These are phyloP conservation scores for Hydra vulgaris DNA, from an alignment of 30 jellyfish, hydroid and myxozoan species.

Conservation along the genomic window DNA sequence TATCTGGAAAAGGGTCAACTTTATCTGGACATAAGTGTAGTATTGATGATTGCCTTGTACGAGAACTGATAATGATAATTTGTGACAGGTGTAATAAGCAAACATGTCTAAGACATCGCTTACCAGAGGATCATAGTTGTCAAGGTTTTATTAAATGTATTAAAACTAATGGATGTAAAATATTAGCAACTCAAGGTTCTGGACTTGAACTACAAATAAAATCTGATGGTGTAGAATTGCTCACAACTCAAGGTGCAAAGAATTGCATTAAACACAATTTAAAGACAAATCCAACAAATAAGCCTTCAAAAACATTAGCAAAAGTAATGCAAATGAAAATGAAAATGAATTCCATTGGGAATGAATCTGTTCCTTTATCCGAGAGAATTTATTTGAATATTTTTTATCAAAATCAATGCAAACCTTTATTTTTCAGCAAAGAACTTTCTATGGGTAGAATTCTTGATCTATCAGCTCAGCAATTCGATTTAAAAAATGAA, in stretches of 20 bases:
- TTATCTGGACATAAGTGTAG: not conserved
- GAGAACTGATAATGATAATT: constrained; percentile 3
- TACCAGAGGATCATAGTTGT: constrained; percentile 17
- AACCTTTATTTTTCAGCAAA: not conserved
- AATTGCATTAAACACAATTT: not conserved
- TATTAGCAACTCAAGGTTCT: not conserved
- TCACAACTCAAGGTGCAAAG: no score
- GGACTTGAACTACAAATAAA: no score
- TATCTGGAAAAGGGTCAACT: not conserved
- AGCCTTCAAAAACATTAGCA: constrained; percentile 10
- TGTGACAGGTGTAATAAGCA: constrained; percentile 10
- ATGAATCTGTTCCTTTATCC: not conserved
- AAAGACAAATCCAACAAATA: not conserved
- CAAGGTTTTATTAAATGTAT: not conserved
- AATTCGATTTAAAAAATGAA: constrained; percentile 11
- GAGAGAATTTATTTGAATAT: constrained; percentile 9
- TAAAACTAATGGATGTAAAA: not conserved
- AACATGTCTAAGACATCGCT: constrained; percentile 11
- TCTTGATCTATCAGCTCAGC: constrained; percentile 3
- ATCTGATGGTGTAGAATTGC: no score
- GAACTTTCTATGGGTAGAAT: constrained; percentile 1
- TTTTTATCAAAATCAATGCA: not conserved
- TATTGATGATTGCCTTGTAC: not conserved
- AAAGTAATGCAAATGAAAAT: constrained; percentile 12
- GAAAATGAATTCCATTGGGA: constrained; percentile 19